phyloP scores from a whole-genome alignment of 2,797 vertebrate genomes.

The Spinibarbus caldwelli region DNA sequence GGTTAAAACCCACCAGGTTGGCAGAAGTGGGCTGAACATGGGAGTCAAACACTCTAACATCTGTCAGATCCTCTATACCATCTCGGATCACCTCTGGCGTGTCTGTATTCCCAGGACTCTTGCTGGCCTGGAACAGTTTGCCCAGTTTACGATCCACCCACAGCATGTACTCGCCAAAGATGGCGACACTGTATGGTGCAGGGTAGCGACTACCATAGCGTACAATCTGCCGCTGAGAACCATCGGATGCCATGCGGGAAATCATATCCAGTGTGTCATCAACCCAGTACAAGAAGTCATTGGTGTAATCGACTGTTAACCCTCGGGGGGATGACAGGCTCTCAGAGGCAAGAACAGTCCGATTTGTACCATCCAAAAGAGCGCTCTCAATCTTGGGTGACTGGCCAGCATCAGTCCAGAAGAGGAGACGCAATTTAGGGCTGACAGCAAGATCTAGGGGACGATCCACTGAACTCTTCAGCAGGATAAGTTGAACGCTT shows the following conservation, averaged over 20 bases:
- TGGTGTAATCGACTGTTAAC: conserved; percentile 86
- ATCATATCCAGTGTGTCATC: conserved; percentile 92
- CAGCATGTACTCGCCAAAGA: conserved; percentile 88
- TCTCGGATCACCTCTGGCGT: conserved; percentile 87
- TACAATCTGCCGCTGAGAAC: conserved; percentile 83
- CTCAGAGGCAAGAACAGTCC: conserved; percentile 88
- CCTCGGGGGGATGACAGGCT: conserved; percentile 88
- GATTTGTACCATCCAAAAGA: conserved; percentile 89
- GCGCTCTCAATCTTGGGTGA: conserved; percentile 91
- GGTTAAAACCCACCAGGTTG: conserved; percentile 84
- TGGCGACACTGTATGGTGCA: conserved; percentile 84
- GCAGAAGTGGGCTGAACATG: conserved; percentile 82
- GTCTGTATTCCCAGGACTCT: conserved; percentile 81
- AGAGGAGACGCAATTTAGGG: conserved; percentile 88
- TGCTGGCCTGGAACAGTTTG: conserved; percentile 90
- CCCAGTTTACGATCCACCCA: conserved; percentile 93
- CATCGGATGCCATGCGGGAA: conserved; percentile 83
- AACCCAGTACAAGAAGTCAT: conserved; percentile 89
- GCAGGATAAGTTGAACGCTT: conserved; percentile 83
- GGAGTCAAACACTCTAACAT: conserved; percentile 83
- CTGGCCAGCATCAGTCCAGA: conserved; percentile 93
- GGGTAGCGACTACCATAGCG: conserved; percentile 90
- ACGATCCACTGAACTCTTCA: conserved; percentile 85
- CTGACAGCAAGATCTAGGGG: conserved; percentile 88
- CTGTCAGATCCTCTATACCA: conserved; percentile 81